These are phyloP conservation scores for Sarcophaga variegata DNA, from an alignment of 2,888 invertebrate species.

Conservation along the genomic window DNA sequence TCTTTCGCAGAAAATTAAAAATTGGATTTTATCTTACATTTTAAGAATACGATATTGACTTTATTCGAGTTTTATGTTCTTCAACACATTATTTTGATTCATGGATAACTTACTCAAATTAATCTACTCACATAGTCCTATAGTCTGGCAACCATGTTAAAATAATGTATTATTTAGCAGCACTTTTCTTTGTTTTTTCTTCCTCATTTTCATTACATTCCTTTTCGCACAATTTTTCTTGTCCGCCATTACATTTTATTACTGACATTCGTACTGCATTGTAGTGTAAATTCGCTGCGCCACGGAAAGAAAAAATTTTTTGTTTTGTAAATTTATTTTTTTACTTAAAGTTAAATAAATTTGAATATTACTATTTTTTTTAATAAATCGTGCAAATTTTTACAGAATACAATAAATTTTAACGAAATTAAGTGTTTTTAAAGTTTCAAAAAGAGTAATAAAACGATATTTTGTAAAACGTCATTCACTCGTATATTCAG, in stretches of 20 bases:
- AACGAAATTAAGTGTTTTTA: background rate
- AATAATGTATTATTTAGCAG: background rate
- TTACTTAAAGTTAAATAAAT: slow-evolving; percentile 23
- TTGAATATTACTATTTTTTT: slow-evolving; percentile 11
- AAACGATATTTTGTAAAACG: slow-evolving; percentile 53
- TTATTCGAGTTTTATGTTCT: too few relatives aligned
- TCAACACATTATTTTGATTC: too few relatives aligned
- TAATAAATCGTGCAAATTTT: slow-evolving; percentile 54
- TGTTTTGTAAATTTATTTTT: slow-evolving; percentile 47
- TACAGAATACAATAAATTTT: slow-evolving; percentile 15
- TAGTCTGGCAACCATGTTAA: too few relatives aligned
- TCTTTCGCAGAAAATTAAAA: too few relatives aligned
- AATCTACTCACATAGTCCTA: too few relatives aligned
- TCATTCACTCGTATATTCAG: slow-evolving; percentile 43
- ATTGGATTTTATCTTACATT: too few relatives aligned
- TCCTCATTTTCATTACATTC: background rate
- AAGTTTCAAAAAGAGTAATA: slow-evolving; percentile 22
- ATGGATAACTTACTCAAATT: too few relatives aligned
- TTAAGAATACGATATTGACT: too few relatives aligned
- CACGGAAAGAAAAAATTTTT: slow-evolving; percentile 32
- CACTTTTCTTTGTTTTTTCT: background rate
- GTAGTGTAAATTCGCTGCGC: slow-evolving; percentile 44
- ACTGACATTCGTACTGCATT: slow-evolving; percentile 61
- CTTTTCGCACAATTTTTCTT: slow-evolving; percentile 23
- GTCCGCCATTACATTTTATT: slow-evolving; percentile 41